Base-by-base conservation (phyloP, 2,113 vertebrate genomes). In the Leucopternis melanops region DNA sequence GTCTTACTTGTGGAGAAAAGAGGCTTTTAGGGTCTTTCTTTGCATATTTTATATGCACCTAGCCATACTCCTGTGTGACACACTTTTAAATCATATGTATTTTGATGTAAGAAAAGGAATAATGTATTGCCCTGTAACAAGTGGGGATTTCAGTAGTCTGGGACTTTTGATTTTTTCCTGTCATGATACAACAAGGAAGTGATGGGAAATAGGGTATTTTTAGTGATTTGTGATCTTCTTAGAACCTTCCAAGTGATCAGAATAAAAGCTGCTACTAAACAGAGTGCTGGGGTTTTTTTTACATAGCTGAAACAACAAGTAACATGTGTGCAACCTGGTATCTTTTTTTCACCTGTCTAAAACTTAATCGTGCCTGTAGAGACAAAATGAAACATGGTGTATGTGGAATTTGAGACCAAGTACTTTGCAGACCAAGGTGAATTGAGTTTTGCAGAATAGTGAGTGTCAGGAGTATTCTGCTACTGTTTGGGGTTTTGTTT, bases 161-260 rank as follows among this genome's bases (percentile, higher is more conserved):
- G 9, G 58, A 16, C 42, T 38, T 75, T 2, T 0, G 6, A 0
- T 5, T 21, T 13, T 73, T 18, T 81, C n/a, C 34, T 80, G 16
- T 81, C 32, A 23, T 19, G 63, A 21, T 36, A 21, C 25, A 34
- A 26, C 6, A 58, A 40, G 26, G 15, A 61, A 67, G 6, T 23
- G 4, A 8, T 75, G 59, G 26, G 59, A 82, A 75, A 50, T 58
- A 15, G 42, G 12, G 12, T 61, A 49, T 45, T n/a, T n/a, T 42
- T 9, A 19, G 36, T 57, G 40, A 29, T 42, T 29, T 63, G 11
- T 66, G 25, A 3, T 78, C 42, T 50, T 81, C 2, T 27, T 20
- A n/a, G 36, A 36, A 44, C 21, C 17, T 75, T 59, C 8, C 6
- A 11, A 73, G 36, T 14, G 8, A 27, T 0, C 9, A 6, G 38